These are phyloP conservation scores for Artemisiospiza belli DNA, from an alignment of 2,113 vertebrate genomes.

Conservation along the genomic window DNA sequence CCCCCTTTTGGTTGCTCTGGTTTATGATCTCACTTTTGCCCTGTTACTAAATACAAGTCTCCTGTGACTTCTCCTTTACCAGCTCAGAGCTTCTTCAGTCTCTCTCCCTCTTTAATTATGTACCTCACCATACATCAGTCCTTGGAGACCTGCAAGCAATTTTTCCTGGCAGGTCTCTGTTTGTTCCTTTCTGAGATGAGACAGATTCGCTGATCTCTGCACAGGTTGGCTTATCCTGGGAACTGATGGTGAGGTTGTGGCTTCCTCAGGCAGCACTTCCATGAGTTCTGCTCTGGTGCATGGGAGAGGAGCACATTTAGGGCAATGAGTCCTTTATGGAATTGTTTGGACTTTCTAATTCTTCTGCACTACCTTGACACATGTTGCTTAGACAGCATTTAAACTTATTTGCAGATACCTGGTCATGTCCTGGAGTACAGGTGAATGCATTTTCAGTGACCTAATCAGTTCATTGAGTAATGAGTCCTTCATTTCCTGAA, in stretches of 20 bases:
- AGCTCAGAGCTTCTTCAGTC: neutral
- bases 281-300: neutral
- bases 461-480: neutral
- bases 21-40: slow-evolving; percentile 46
- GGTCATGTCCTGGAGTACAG: neutral
- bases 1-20: neutral
- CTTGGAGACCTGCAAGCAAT: neutral
- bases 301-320: neutral
- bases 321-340: neutral
- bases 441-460: neutral
- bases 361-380: neutral
- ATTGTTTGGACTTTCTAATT: neutral
- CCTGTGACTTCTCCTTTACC: slow-evolving; percentile 39
- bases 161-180: slow-evolving; percentile 2
- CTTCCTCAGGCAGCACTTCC: neutral
- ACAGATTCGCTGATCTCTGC: neutral
- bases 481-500: neutral
- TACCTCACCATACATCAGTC: slow-evolving; percentile 11
- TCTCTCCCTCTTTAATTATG: slow-evolving; percentile 40
- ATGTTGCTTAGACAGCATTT: neutral
- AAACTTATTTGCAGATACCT: neutral
- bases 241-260: neutral
- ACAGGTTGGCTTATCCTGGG: neutral
- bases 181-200: neutral
- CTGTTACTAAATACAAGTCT: slow-evolving; percentile 32